Evolutionary conservation across 2,113 vertebrate genomes (phyloP).

Genomic region (Excalfactoria chinensis): DNA sequence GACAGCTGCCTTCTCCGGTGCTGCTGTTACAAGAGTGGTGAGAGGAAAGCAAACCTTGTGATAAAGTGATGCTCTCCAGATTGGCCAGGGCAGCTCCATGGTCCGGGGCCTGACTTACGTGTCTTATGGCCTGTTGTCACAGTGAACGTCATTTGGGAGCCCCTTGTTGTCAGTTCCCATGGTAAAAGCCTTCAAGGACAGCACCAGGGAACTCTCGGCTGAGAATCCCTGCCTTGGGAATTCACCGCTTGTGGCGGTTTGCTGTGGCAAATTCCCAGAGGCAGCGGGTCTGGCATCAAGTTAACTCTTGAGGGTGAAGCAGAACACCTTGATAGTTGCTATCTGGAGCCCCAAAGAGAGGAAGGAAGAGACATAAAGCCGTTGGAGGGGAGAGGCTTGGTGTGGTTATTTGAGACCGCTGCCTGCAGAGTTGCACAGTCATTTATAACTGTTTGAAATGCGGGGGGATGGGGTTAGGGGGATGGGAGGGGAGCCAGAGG

Average conservation of each 20-base stretch:
- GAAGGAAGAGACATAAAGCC: conserved; percentile 68
- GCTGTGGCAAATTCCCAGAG: conserved; percentile 49
- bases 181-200: conserved; percentile 46
- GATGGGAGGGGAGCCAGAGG: conserved; percentile 34
- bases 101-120: background rate
- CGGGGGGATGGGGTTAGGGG: conserved; percentile 63
- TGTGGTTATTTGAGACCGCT: conserved; percentile 71
- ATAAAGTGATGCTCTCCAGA: background rate
- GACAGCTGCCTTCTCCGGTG: conserved; percentile 33
- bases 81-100: background rate
- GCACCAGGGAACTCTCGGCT: conserved; percentile 38
- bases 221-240: conserved; percentile 58
- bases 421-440: conserved; percentile 64
- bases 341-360: conserved; percentile 35
- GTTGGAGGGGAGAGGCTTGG: conserved; percentile 64
- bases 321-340: conserved; percentile 35
- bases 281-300: conserved; percentile 13
- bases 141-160: conserved; percentile 9
- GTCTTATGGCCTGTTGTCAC: background rate
- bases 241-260: conserved; percentile 28
- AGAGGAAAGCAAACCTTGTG: background rate
- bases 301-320: conserved; percentile 34
- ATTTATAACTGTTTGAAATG: conserved; percentile 63
- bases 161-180: conserved; percentile 43
- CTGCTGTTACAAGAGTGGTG: background rate